These are phyloP conservation scores for Cacatua alba DNA, from an alignment of 2,113 vertebrate genomes.

Conservation along the genomic window DNA sequence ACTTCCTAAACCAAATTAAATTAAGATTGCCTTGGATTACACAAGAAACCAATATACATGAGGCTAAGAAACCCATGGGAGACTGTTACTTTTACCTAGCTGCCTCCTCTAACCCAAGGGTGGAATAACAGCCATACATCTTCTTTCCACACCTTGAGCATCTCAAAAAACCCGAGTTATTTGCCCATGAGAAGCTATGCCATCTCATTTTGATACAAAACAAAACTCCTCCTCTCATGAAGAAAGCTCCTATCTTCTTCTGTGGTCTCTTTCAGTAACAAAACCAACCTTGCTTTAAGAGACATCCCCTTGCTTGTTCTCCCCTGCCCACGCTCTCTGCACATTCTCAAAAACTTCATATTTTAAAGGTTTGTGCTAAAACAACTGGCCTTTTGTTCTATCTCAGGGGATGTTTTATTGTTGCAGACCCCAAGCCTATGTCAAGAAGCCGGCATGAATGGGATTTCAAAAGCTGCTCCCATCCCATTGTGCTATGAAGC, in stretches of 20 bases:
- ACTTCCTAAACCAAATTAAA: neutral
- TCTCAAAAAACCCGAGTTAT: neutral
- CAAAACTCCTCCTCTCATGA: neutral
- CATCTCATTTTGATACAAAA: neutral
- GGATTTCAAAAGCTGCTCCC: conserved; percentile 40
- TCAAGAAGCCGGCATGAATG: conserved; percentile 34
- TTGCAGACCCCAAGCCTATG: conserved; percentile 22
- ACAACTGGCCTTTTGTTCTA: conserved; percentile 12
- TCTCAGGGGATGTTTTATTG: neutral
- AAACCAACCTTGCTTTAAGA: neutral
- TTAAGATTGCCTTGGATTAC: neutral
- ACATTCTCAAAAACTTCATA: neutral
- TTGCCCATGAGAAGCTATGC: neutral
- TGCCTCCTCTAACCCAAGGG: neutral
- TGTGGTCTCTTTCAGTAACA: neutral
- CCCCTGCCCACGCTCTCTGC: neutral
- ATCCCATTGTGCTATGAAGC: conserved; percentile 1
- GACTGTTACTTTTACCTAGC: neutral
- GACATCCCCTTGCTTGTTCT: neutral
- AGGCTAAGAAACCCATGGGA: neutral
- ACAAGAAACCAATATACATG: neutral
- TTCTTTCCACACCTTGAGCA: neutral
- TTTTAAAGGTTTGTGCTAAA: conserved; percentile 20
- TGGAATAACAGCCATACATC: neutral
- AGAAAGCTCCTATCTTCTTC: neutral